Percentiles rank a stretch among this genome's conserved stretches.
These are phyloP conservation scores for Fistularia commersonii DNA, from an alignment of 2,797 vertebrate species.

Conservation along the genomic window DNA sequence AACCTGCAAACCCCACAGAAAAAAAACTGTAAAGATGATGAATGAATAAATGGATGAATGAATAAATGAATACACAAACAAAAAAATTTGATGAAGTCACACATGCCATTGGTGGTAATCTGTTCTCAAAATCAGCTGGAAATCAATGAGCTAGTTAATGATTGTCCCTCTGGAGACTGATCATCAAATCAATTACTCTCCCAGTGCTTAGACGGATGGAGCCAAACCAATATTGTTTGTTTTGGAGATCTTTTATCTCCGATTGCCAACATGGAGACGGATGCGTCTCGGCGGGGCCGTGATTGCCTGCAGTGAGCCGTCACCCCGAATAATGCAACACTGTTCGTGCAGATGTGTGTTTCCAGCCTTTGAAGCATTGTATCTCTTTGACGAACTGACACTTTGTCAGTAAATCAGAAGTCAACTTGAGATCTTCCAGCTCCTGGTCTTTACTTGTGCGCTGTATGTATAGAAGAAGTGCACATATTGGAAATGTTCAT, in stretches of 20 bases:
- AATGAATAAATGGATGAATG: no score
- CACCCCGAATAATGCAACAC: slow-evolving; percentile 36
- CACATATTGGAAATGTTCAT: slow-evolving; percentile 45
- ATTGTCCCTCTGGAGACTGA: background rate
- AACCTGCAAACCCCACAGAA: no score
- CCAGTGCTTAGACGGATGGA: background rate
- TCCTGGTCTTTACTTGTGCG: slow-evolving; percentile 23
- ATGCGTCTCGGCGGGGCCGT: slow-evolving; percentile 28
- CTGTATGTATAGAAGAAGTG: slow-evolving; percentile 38
- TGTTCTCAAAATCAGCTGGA: slow-evolving; percentile 14
- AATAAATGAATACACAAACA: background rate
- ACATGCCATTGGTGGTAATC: slow-evolving; percentile 3
- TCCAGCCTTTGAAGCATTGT: slow-evolving; percentile 9
- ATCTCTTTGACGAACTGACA: background rate
- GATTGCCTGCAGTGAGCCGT: slow-evolving; percentile 32
- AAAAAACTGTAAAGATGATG: no score
- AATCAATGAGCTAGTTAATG: slow-evolving; percentile 21
- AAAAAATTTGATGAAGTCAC: background rate
- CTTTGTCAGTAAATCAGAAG: slow-evolving; percentile 23
- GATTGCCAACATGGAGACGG: slow-evolving; percentile 32
- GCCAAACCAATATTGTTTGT: slow-evolving; percentile 11
- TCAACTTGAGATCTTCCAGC: slow-evolving; percentile 34
- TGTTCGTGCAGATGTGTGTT: slow-evolving; percentile 7
- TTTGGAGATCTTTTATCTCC: slow-evolving; percentile 6
- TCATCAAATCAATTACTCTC: slow-evolving; percentile 6